phyloP scores from a whole-genome alignment of 2,888 invertebrate genomes.

The Hemistola chrysoprasaria region DNA sequence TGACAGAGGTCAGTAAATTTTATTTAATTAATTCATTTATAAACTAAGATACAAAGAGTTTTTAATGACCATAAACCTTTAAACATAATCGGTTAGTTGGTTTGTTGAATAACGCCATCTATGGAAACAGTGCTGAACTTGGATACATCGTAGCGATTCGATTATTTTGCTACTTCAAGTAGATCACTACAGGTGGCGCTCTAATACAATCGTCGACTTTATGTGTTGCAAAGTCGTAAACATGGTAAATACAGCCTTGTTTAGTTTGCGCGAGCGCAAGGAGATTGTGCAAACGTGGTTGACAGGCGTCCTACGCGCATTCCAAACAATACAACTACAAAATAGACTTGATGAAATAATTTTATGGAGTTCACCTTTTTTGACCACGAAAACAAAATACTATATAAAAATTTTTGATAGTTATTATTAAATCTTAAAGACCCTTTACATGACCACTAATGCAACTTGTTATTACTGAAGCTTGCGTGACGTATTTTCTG shows the following conservation, averaged over 20 bases:
- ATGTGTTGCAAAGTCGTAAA: background rate
- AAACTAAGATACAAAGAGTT: too few species aligned
- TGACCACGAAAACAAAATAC: background rate
- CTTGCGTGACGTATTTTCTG: too few species aligned
- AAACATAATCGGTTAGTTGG: too few species aligned
- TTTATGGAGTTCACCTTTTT: slow-evolving; percentile 11
- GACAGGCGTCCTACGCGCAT: slow-evolving; percentile 54
- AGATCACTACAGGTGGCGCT: slow-evolving; percentile 37
- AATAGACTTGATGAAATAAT: slow-evolving; percentile 17
- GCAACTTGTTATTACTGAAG: too few species aligned
- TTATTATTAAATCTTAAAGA: too few species aligned
- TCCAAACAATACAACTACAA: slow-evolving; percentile 27
- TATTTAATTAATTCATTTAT: background rate
- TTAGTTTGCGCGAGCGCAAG: slow-evolving; percentile 42
- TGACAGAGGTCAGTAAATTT: slow-evolving; percentile 53
- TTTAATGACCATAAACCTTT: too few species aligned
- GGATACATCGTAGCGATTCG: background rate
- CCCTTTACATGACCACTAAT: too few species aligned
- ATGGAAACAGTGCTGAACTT: slow-evolving; percentile 21
- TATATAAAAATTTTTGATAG: too few species aligned
- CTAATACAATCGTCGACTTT: background rate
- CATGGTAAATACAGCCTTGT: slow-evolving; percentile 18
- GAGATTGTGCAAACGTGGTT: slow-evolving; percentile 45
- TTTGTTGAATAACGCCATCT: slow-evolving; percentile 52
- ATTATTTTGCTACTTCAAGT: slow-evolving; percentile 12